Base-by-base conservation (phyloP, 2,113 vertebrate species). In the Phalacrocorax brasilianus region DNA sequence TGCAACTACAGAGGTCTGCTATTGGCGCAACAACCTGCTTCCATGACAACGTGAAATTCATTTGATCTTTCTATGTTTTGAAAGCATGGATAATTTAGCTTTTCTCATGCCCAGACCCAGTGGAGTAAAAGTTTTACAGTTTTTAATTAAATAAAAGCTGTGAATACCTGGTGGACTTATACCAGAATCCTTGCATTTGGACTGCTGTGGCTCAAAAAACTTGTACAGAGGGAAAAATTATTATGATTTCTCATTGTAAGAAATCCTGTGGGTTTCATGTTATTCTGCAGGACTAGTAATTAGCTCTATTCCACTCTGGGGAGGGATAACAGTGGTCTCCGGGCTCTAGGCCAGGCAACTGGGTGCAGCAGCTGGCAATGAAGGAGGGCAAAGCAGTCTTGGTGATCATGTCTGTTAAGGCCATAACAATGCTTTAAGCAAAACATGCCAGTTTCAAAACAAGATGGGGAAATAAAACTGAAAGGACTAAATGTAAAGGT, bases 21-120 rank as follows among this genome's bases (percentile, higher is more conserved):
- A 65, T 74, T 92, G 87, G 58, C 74, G 71, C 44, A 78, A 93
- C 68, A 78, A 93, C 67, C 58, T 93, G 70, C 42, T 75, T 85
- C 47, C 90, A 66, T 83, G 79, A 79, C 79, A 93, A 77, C 49
- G 11, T 85, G 58, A 97, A 95, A 92, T 93, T 47, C 18, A 30
- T 95, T 94, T 96, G 63, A 95, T 89, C 82, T 90, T 76, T 32
- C 78, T 71, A 14, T 81, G 40, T 95, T 97, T 97, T 95, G 82
- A 93, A 95, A 90, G 24, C 66, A 75, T 58, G 71, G 82, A 27
- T 86, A 95, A 94, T 92, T 95, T 56, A 67, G 49, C 32, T 86
- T 93, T 95, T 94, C 53, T 95, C 84, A 70, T 85, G 22, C 45
- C 47, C 35, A 92, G 49, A 92, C 30, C 61, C 68, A 81, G 68